Evolutionary conservation across 2,888 invertebrate species (phyloP).

Genomic region (Tinea trinotella): DNA sequence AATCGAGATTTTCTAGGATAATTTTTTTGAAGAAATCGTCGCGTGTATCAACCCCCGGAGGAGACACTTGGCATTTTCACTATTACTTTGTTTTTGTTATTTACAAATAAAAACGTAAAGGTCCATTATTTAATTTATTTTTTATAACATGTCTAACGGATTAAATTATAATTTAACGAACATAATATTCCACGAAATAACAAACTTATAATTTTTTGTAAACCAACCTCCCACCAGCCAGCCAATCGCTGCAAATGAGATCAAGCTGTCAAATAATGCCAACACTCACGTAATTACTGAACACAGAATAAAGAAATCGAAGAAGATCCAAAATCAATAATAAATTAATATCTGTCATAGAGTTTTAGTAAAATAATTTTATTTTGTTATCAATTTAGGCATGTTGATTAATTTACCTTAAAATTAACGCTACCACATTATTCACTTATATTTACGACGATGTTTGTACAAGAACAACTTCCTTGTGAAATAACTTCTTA

Average conservation of each 20-base stretch:
- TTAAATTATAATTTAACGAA: constrained; percentile 37
- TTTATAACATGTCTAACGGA: constrained; percentile 40
- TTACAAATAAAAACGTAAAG: neutral
- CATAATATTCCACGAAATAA: constrained; percentile 47
- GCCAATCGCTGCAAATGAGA: constrained; percentile 2
- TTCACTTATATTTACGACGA: too few relatives aligned
- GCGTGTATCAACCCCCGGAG: constrained; percentile 49
- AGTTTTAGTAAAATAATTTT: too few relatives aligned
- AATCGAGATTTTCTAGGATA: neutral
- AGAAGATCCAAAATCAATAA: too few relatives aligned
- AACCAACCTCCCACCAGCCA: constrained; percentile 20
- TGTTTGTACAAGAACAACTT: too few relatives aligned
- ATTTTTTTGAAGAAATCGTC: constrained; percentile 32
- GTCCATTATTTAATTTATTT: constrained; percentile 27
- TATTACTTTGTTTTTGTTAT: constrained; percentile 25
- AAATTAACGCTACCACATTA: too few relatives aligned
- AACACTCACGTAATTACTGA: neutral
- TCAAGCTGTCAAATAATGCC: constrained; percentile 21
- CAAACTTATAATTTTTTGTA: constrained; percentile 38
- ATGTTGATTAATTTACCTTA: too few relatives aligned
- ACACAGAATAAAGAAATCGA: too few relatives aligned
- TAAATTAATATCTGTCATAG: too few relatives aligned
- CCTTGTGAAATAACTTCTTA: too few relatives aligned
- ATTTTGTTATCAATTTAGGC: too few relatives aligned
- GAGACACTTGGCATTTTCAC: constrained; percentile 53